Base-by-base conservation (phyloP, 2,113 vertebrate genomes). In the Geococcyx californianus region DNA sequence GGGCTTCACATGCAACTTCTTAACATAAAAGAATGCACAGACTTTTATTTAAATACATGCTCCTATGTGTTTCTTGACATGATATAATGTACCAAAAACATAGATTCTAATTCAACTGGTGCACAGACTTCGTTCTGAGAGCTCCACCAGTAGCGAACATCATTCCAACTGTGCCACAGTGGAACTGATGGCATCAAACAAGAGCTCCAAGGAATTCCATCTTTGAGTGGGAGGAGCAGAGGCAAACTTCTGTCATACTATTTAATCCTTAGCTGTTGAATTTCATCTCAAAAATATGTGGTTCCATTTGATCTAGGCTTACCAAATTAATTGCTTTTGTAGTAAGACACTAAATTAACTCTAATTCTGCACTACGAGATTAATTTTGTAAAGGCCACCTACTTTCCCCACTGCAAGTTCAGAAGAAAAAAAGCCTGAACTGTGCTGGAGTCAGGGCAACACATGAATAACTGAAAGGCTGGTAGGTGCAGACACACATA, bases 401-500 rank as follows among this genome's bases (percentile, higher is more conserved):
- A 81, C 80, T 74, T 40, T 58, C 81, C 80, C 94, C 72, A 89
- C 58, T 59, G 47, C 68, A 86, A 62, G 56, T 75, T 91, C 49
- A 91, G 74, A 95, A 95, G 24, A 76, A 63, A 84, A 82, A 52
- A 84, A 72, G 52, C 54, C 89, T 92, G 62, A 96, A 72, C 49
- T 78, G 49, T 52, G 42, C 54, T 91, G 73, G 63, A 84, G 34
- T 83, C 81, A 81, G 11, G 44, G 42, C 24, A 92, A 73, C 38
- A 47, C 12, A 44, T 5, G 16, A 93, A 28, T 78, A 91, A 75
- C 54, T 69, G 51, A 77, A 69, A 79, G 78, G n/a, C 62, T 45
- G 51, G 2, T 29, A 95, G 84, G 85, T 8, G 11, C 31, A 87
- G 20, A 77, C 33, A 59, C 33, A 54, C 12, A 23, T 51, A 54